Base-by-base conservation (phyloP, 1,140 invertebrate genomes). In the Portunus trituberculatus region DNA sequence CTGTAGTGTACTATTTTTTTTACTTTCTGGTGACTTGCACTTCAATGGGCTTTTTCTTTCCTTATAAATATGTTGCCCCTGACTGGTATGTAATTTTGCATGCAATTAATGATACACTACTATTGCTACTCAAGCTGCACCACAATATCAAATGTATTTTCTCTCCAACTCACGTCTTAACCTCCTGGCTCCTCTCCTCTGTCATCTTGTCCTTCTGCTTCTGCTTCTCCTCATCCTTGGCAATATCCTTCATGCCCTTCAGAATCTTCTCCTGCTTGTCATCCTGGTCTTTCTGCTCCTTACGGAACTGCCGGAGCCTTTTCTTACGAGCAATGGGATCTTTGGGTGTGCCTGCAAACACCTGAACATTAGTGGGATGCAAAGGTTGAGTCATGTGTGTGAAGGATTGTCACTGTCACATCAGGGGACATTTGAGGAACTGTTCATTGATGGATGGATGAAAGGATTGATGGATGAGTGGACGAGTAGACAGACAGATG, bases 211-310 rank as follows among this genome's bases (percentile, higher is more conserved):
- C 96, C 91, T 96, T 96, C 46, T 96, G 96, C 45, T 95, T 95
- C 20, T 97, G 97, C 96, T 97, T 98, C 96, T 98, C 98, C 97
- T 98, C 98, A 48, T 99, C 98, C 97, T 99, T 99, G 20, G 99
- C 99, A 95, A 99, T 98, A 96, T 99, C 99, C 97, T 99, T 99
- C 99, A 99, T 99, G 83, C 99, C 99, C 97, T 99, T 99, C 0
- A 99, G 97, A 96, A 99, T 99, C 97, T 99, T 99, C 3, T 99
- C 98, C 96, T 99, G 98, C 97, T 99, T 99, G 97, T 98, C 98
- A 97, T 99, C 98, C 59, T 96, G 96, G 95, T 98, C 97, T 46
- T 97, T 97, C 52, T 96, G 96, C 94, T 98, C 97, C 67, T 97
- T 97, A 25, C 98, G 97, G 91, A 96, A 96, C 96, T 98, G 97